Percentiles rank a stretch among this genome's conserved stretches.
Conservation (phyloP, 2,797 vertebrate species). For the Bradypodion ventrale region DNA sequence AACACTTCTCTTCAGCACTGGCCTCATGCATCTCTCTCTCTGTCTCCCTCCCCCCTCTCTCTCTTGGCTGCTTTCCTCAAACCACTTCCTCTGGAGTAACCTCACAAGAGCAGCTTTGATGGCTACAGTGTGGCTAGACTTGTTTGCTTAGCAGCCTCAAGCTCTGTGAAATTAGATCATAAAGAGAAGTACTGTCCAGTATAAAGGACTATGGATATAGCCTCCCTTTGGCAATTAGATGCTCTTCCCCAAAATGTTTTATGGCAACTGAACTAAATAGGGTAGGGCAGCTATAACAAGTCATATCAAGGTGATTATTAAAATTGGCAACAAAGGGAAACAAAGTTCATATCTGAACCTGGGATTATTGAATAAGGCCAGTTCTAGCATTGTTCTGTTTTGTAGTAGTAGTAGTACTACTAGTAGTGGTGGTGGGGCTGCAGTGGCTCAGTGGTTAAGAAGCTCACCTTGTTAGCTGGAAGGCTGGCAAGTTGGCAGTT, state of each 20-base stretch:
- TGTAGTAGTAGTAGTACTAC: no score
- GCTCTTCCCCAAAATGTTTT: not conserved
- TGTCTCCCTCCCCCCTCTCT: no score
- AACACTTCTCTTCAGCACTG: constrained; percentile 15
- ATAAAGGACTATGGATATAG: not conserved
- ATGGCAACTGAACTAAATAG: constrained; percentile 10
- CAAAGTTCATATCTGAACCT: not conserved
- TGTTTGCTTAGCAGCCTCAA: constrained; percentile 21
- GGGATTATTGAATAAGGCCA: not conserved
- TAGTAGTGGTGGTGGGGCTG: no score
- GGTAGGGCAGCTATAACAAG: not conserved
- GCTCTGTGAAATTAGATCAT: not conserved
- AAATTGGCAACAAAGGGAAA: not conserved
- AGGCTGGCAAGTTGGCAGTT: no score
- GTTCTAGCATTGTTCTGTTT: no score
- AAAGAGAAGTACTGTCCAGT: no score
- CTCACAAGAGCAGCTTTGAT: not conserved
- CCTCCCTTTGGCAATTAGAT: not conserved
- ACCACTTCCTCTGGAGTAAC: not conserved
- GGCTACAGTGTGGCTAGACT: constrained; percentile 16
- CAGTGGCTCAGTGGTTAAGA: no score
- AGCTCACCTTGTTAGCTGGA: no score
- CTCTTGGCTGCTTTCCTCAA: constrained; percentile 1
- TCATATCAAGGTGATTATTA: constrained; percentile 20
- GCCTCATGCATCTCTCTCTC: not conserved